Evolutionary conservation across 92 coral and sea anemone species (phyloP), one percentile per base, ranked within the genome.

Genomic region (Hydrozoanthus gracilis): DNA sequence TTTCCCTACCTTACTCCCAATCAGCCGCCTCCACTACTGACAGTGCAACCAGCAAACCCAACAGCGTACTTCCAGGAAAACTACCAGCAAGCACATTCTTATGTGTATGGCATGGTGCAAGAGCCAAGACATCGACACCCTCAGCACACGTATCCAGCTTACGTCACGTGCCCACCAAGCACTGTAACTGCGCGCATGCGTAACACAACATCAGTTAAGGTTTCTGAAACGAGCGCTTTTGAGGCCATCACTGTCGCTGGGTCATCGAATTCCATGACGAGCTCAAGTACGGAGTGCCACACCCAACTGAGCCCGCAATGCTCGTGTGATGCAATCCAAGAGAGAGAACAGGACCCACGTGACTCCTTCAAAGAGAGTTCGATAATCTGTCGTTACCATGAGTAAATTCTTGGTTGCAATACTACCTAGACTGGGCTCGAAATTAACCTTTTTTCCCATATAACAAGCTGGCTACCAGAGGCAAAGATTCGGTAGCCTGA

Each of bases 1-100:
- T 94, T 94, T 62, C 98, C 98, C 52, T 94, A 91, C 83, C 98
- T 94, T 47, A 87, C 90, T 47, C 98, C 98, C 5, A 80, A 48
- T 52, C 94, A 94, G 76, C 87, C 93, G 69, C 86, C 95, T 4
- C 62, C 92, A 35, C 84, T 92, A 44, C 94, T 88, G 46, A 52
- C 91, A 51, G 86, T 77, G 16, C 89, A 89, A 55, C 51, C 95
- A 44, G 13, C 94, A 15, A 74, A 87, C 82, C 84, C 94, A 87
- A 93, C 94, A 77, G 92, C 89, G 13, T 94, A 89, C 83, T 82
- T 88, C 39, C 91, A 83, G 66, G 92, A 92, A 61, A 76, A 88
- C 60, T 91, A 84, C 51, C 90, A 93, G 77, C 95, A 89, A 66
- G 89, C 90, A 15, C 92, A 77, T 46, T 76, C 88, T 27, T 75